Conservation (phyloP, 64 coral and sea anemone genomes). For the Stylophora pistillata region DNA sequence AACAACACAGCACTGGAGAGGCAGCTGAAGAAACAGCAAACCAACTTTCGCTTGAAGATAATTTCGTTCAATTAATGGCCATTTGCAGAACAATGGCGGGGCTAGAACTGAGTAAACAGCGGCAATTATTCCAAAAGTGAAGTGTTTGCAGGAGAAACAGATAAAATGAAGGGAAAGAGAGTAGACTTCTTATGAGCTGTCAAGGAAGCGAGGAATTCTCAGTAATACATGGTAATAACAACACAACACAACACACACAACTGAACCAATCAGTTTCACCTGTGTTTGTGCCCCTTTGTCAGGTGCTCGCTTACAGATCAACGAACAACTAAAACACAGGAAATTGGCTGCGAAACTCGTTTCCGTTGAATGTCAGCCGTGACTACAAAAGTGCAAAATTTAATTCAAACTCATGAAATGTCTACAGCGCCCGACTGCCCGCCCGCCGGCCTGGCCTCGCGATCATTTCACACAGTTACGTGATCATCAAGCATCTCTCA, state of each 20-base stretch:
- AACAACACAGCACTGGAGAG: neutral
- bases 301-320: constrained; percentile 61
- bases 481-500: neutral
- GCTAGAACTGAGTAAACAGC: constrained; percentile 67
- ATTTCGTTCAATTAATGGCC: constrained; percentile 89
- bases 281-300: constrained; percentile 66
- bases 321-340: constrained; percentile 75
- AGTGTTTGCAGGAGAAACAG: constrained; percentile 62
- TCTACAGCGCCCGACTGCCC: neutral
- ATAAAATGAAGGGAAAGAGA: constrained; percentile 44
- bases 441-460: neutral
- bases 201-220: constrained; percentile 37
- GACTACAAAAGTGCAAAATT: constrained; percentile 42
- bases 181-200: constrained; percentile 52
- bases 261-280: constrained; percentile 66
- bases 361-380: constrained; percentile 66
- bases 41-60: constrained; percentile 62
- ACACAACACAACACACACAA: constrained; percentile 55
- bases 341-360: constrained; percentile 75
- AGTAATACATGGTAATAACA: constrained; percentile 60
- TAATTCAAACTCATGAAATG: constrained; percentile 7
- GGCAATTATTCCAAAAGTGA: constrained; percentile 73
- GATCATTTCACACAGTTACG: neutral
- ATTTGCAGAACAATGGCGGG: constrained; percentile 69
- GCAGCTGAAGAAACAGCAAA: constrained; percentile 76